Evolutionary conservation across 2,797 vertebrate species (phyloP), one percentile per base, ranked within the genome.

Genomic region (Ciconia nigra): DNA sequence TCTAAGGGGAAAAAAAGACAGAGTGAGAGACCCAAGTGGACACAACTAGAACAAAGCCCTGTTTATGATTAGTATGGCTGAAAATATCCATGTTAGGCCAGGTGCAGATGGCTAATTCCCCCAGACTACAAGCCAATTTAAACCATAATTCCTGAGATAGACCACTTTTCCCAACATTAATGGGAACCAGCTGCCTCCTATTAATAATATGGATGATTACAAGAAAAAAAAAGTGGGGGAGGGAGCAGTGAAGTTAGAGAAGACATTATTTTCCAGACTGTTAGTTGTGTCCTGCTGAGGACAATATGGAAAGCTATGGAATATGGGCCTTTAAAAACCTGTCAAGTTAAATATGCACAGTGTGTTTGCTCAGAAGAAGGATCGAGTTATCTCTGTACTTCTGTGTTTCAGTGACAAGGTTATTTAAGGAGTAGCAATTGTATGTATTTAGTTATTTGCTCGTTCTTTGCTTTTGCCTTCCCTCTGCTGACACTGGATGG

Each of bases 181-280:
- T 97, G 94, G 97, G 97, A 98, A 98, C 97, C 98, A 99, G 98
- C 99, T 99, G 98, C 97, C 97, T 97, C 97, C 98, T 97, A 98
- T 98, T 98, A 98, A 98, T 98, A 98, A 96, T 97, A 98, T 86
- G 87, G 96, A 96, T 97, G 89, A 90, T 98, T 97, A 92, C 92
- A 95, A 95, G 94, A 76, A 90, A 96, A 93, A 70, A 80, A 91
- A 69, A 51, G 31, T 73, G 52, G 73, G 66, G 87, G 76, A 86
- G 59, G 83, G 89, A 84, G 51, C 41, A 54, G 87, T 87, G 70
- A 96, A 96, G 84, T 96, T 95, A 92, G 83, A 90, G 88, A 94
- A 96, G 96, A 89, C 93, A 96, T 93, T 94, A 79, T 97, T 97
- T 95, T 95, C 89, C 84, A 97, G 97, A 79, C 87, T 96, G 74